These are phyloP conservation scores for Cryptops parisi DNA, from an alignment of 2,888 invertebrate species.

Conservation along the genomic window DNA sequence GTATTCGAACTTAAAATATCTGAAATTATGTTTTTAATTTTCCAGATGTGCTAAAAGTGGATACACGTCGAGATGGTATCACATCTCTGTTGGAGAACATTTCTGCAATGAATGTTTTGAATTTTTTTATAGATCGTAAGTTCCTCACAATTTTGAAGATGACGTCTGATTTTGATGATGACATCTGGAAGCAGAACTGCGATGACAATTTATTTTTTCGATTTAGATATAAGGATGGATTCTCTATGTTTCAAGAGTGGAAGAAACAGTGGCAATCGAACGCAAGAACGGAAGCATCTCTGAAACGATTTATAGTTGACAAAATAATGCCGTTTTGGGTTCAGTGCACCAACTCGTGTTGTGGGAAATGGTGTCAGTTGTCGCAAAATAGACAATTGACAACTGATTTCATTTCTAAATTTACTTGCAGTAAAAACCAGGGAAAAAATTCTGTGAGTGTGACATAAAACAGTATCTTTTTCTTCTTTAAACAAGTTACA, in stretches of 20 bases:
- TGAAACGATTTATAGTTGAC: conserved; percentile 29
- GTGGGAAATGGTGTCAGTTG: conserved; percentile 32
- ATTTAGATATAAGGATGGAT: conserved; percentile 14
- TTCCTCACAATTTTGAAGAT: too few species aligned
- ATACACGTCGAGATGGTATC: conserved; percentile 33
- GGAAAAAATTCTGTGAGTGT: too few species aligned
- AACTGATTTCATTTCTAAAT: conserved; percentile 7
- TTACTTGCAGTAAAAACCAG: too few species aligned
- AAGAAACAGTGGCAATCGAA: conserved; percentile 28
- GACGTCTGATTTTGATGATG: too few species aligned
- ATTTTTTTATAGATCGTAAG: conserved; percentile 29
- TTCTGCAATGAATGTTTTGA: conserved; percentile 36
- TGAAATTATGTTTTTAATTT: too few species aligned
- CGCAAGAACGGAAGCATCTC: conserved; percentile 26
- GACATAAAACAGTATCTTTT: too few species aligned
- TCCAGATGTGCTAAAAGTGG: too few species aligned
- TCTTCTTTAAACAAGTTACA: too few species aligned
- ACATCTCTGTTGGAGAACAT: conserved; percentile 33
- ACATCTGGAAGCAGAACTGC: too few species aligned
- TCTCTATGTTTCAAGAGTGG: conserved; percentile 25
- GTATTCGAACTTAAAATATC: too few species aligned
- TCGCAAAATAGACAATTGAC: conserved; percentile 21
- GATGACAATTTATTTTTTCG: too few species aligned
- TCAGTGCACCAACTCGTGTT: conserved; percentile 30
- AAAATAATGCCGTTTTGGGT: conserved; percentile 32